Evolutionary conservation across 2,888 invertebrate genomes (phyloP).

Genomic region (Mellilla xanthometata): DNA sequence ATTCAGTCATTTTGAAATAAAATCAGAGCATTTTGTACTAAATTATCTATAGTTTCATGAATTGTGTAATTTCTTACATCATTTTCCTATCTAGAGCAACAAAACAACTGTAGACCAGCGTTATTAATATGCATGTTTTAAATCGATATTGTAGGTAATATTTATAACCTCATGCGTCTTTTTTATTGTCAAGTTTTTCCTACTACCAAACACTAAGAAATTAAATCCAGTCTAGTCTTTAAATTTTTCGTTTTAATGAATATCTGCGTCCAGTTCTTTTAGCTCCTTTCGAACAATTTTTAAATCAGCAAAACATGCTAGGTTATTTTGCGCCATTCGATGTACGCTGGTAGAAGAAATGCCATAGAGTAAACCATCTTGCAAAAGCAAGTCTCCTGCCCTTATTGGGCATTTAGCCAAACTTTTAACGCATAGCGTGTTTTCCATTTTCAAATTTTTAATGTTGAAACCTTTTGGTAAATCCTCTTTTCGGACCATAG

Average conservation of each 20-base stretch:
- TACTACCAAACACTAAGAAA: too few relatives aligned
- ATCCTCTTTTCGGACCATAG: constrained; percentile 29
- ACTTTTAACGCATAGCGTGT: constrained; percentile 55
- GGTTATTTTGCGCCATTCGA: constrained; percentile 38
- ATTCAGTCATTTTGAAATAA: too few relatives aligned
- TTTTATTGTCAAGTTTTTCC: too few relatives aligned
- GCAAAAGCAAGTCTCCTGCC: constrained; percentile 63
- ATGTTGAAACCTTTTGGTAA: constrained; percentile 9
- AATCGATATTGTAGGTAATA: too few relatives aligned
- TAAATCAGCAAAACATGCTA: constrained; percentile 59
- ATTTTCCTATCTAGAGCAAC: too few relatives aligned
- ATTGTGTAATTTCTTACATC: too few relatives aligned
- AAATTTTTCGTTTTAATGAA: constrained; percentile 12
- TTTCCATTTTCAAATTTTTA: constrained; percentile 38
- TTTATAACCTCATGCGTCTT: too few relatives aligned
- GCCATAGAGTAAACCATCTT: constrained; percentile 51
- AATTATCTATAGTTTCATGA: too few relatives aligned
- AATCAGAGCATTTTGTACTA: too few relatives aligned
- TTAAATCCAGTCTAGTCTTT: too few relatives aligned
- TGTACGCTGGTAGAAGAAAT: constrained; percentile 55
- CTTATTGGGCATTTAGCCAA: constrained; percentile 56
- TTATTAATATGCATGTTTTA: too few relatives aligned
- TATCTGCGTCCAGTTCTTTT: constrained; percentile 38
- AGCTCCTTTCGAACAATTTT: constrained; percentile 41
- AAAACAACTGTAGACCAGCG: too few relatives aligned